phyloP scores from a whole-genome alignment of 1,140 invertebrate species.

The Heliconius nattereri region DNA sequence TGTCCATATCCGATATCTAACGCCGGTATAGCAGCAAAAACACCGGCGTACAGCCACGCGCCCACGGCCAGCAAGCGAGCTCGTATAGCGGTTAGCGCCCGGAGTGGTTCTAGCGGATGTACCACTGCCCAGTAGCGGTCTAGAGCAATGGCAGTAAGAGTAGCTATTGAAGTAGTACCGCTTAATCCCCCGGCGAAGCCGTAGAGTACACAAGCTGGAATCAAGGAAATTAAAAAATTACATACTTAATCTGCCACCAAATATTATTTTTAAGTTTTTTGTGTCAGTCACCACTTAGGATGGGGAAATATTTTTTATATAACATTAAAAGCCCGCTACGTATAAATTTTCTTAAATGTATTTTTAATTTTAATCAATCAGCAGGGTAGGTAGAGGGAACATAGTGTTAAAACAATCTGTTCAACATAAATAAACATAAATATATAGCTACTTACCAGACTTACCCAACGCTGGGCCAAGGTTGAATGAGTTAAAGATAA shows the following conservation, averaged over 20 bases:
- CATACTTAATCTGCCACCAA: neutral
- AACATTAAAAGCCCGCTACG: no score
- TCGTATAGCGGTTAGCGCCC: slow-evolving; percentile 82
- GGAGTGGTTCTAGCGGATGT: slow-evolving; percentile 84
- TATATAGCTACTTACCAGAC: slow-evolving; percentile 77
- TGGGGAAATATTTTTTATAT: no score
- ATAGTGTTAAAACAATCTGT: no score
- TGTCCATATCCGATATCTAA: slow-evolving; percentile 85
- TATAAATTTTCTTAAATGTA: no score
- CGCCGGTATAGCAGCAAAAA: slow-evolving; percentile 86
- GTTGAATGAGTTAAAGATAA: slow-evolving; percentile 87
- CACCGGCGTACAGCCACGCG: slow-evolving; percentile 87
- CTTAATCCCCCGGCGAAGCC: slow-evolving; percentile 88
- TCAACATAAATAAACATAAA: no score
- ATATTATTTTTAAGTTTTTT: no score
- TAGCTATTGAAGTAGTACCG: slow-evolving; percentile 87
- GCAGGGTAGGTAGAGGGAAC: no score
- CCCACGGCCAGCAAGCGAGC: slow-evolving; percentile 84
- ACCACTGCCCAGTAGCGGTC: slow-evolving; percentile 88
- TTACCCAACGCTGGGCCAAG: slow-evolving; percentile 86
- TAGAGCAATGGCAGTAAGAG: slow-evolving; percentile 85
- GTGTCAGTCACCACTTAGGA: no score
- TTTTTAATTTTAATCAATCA: no score
- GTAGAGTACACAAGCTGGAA: slow-evolving; percentile 86
- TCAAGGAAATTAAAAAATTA: slow-evolving; percentile 8